Evolutionary conservation across 1,140 invertebrate species (phyloP), one percentile per base, ranked within the genome.

Genomic region (Batillaria attramentaria): DNA sequence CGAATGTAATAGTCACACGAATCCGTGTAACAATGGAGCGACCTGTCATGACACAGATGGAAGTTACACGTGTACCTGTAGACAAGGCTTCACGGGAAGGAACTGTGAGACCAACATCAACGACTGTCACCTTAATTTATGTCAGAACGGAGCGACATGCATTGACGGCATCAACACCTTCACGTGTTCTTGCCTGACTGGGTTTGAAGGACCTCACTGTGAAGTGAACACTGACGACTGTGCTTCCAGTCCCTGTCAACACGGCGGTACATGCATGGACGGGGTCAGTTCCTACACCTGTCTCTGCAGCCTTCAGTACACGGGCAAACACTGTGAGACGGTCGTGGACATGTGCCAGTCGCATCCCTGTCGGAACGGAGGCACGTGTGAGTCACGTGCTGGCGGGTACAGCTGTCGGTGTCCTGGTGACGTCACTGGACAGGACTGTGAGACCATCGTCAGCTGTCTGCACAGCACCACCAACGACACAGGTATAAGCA

Each of bases 111-210:
- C 76, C 0, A 83, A 83, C 72, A 79, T 83, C n/a, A 42, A 83
- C 57, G 82, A 83, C 31, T 83, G 82, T 57, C n/a, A 41, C 16
- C 97, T 98, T 88, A 95, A 95, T 88, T 97, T 97, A 0, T 99
- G 98, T 90, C 91, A 97, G 2, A 91, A 99, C 18, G 96, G 95
- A 20, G 95, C 97, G 0, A 96, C 96, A 13, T 89, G 98, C 91
- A 97, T 97, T 0, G 98, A 99, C 91, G 50, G 57, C 57, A 77
- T 73, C 3, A 78, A 85, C 46, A 83, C 77, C 68, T 86, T 66
- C 62, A 73, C 54, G 46, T 89, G 88, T 74, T 28, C 4, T 43
- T 54, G 37, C 24, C 8, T 72, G 57, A 94, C 74, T 80, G 83
- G 83, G n/a, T 82, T 83, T 60, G 35, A 42, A 93, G 97, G 82